Evolutionary conservation across 2,113 vertebrate species (phyloP).

Genomic region (Cebidichthys violaceus): DNA sequence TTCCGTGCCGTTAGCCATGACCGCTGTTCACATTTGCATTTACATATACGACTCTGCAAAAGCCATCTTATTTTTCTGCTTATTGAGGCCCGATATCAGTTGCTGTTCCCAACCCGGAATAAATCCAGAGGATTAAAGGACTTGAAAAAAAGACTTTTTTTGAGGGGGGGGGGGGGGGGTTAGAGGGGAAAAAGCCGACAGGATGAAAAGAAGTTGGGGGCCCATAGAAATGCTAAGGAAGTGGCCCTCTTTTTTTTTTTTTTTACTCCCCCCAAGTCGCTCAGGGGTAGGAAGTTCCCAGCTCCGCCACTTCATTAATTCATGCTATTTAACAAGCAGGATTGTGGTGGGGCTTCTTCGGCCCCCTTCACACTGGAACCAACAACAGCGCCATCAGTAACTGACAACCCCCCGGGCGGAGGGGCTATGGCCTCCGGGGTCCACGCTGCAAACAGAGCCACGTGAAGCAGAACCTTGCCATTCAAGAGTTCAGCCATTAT

Average conservation of each 20-base stretch:
- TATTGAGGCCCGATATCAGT: constrained; percentile 80
- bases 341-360: constrained; percentile 78
- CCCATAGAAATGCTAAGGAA: constrained; percentile 84
- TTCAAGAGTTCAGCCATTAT: constrained; percentile 81
- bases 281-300: constrained; percentile 82
- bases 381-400: constrained; percentile 82
- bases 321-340: constrained; percentile 82
- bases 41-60: constrained; percentile 62
- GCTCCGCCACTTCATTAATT: constrained; percentile 87
- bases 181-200: constrained; percentile 46
- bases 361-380: constrained; percentile 77
- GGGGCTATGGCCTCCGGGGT: constrained; percentile 79
- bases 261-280: constrained; percentile 64
- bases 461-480: constrained; percentile 75
- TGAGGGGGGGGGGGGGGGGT: constrained; percentile 18
- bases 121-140: constrained; percentile 83
- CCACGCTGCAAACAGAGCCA: constrained; percentile 81
- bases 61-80: constrained; percentile 56
- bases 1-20: constrained; percentile 66
- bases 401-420: constrained; percentile 81
- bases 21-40: constrained; percentile 66
- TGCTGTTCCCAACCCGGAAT: constrained; percentile 75
- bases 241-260: constrained; percentile 76
- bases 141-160: constrained; percentile 76
- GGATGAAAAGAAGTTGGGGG: constrained; percentile 84